Base-by-base conservation (phyloP, 2,113 vertebrate genomes). In the sheep (Ovis aries) region DNA sequence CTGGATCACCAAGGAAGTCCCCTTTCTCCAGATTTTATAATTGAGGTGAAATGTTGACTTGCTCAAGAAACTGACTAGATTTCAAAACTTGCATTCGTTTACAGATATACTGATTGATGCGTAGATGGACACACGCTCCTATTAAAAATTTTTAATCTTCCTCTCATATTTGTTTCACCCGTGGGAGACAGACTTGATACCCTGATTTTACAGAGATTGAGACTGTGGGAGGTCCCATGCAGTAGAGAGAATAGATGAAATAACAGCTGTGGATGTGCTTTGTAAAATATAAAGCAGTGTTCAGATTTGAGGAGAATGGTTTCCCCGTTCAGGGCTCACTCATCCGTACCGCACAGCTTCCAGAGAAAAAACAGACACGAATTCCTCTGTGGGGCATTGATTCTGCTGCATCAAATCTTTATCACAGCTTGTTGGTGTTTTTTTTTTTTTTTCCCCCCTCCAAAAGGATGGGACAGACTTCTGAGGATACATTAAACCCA, bases 341-440 rank as follows among this genome's bases (percentile, higher is more conserved):
- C 92, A 27, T 43, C 90, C 1, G 0, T 40, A 21, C 83, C 27
- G 3, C 53, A 2, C 31, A 0, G 82, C 86, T 96, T 96, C 55
- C 23, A 29, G 91, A 77, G 82, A 94, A 93, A 97, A 62, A 59
- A 33, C 85, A 94, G 96, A 64, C 85, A 19, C 1, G 16, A 74
- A 84, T 94, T 92, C 91, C 93, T 97, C 60, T 31, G 84, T 16
- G 88, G 85, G 62, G 62, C 55, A 48, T 77, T 91, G 85, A 78
- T 88, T 90, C 67, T 83, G 9, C 93, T 43, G 82, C 88, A 60
- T 48, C 91, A 91, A 89, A 94, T 94, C 95, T 95, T 94, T 59
- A 88, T 96, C 90, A 85, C 84, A 94, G 74, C 81, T 50, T 64
- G 40, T 27, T 40, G 40, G 71, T 6, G 10, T 5, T 2, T 4